These are phyloP conservation scores for Drosophila insularis DNA, from an alignment of 1,140 invertebrate genomes.

Conservation along the genomic window DNA sequence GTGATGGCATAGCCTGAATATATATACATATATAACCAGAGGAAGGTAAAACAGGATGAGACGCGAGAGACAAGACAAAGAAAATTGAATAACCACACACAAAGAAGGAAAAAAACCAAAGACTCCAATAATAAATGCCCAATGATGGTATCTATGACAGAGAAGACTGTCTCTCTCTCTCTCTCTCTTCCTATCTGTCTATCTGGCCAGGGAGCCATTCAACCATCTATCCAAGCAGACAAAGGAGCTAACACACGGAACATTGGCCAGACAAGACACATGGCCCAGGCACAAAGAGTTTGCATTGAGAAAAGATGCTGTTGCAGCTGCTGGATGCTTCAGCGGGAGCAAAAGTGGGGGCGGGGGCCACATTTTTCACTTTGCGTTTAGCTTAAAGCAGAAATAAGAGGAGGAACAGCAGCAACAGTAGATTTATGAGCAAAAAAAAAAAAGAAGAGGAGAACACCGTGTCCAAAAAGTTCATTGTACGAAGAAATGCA, in stretches of 20 bases:
- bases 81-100: slow-evolving; percentile 60
- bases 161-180: neutral
- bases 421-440: slow-evolving; percentile 68
- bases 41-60: slow-evolving; percentile 21
- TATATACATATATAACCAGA: slow-evolving; percentile 50
- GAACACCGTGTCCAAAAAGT: slow-evolving; percentile 53
- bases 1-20: slow-evolving; percentile 46
- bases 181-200: no score
- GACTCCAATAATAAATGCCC: slow-evolving; percentile 70
- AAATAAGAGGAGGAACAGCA: slow-evolving; percentile 19
- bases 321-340: neutral
- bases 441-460: slow-evolving; percentile 42
- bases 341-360: neutral
- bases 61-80: slow-evolving; percentile 47
- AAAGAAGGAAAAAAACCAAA: slow-evolving; percentile 21
- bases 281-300: slow-evolving; percentile 49
- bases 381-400: slow-evolving; percentile 38
- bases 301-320: slow-evolving; percentile 25
- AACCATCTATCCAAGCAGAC: slow-evolving; percentile 39
- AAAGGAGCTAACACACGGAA: slow-evolving; percentile 49
- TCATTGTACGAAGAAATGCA: slow-evolving; percentile 55
- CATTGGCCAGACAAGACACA: slow-evolving; percentile 5
- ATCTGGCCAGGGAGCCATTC: slow-evolving; percentile 5
- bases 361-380: slow-evolving; percentile 29
- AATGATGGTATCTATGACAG: slow-evolving; percentile 73